Evolutionary conservation across 2,888 invertebrate genomes (phyloP), one percentile per base, ranked within the genome.

Genomic region (Drosophila glabriapex): DNA sequence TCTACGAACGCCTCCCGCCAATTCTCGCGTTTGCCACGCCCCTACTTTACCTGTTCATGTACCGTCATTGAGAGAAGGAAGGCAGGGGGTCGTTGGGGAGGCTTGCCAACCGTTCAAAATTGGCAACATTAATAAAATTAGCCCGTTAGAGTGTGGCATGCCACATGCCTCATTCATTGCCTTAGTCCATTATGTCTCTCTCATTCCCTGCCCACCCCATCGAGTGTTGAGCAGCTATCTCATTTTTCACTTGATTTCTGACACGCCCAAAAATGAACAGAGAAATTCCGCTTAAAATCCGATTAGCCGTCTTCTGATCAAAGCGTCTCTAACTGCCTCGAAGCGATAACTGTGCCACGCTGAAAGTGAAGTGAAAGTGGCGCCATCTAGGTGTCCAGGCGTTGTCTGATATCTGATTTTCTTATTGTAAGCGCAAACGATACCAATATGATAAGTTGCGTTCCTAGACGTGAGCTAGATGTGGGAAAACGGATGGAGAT

Each of bases 111-210:
- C 71, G 54, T 61, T 80, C 12, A 41, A 86, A 86, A 90, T 90
- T 91, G 91, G 76, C 83, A 91, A 86, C 90, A 90, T 91, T 91
- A 91, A 90, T 90, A 91, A 90, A 90, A 90, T 90, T 90, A 90
- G 82, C 80, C 74, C 68, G 73, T 75, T 70, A 76, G 70, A 68
- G 66, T 68, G 63, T 67, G 64, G 56, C 37, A 39, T 55, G 74
- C 54, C 54, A 19, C 70, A 50, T 66, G 69, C 58, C 71, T 39
- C 65, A 55, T 54, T 43, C 65, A 56, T 22, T 49, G 35, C 28
- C 16, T 25, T n/a, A 19, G n/a, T 14, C 25, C 56, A 31, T 56
- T 46, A 25, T 46, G 4, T 46, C 39, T 16, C 4, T 6, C 58
- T 55, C 58, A 28, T 55, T 33, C 22, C 54, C 59, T 33, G 50